Percentiles rank a stretch among this genome's conserved stretches.
Conservation (phyloP, 2,888 invertebrate genomes). For the Ophion ventricosus region DNA sequence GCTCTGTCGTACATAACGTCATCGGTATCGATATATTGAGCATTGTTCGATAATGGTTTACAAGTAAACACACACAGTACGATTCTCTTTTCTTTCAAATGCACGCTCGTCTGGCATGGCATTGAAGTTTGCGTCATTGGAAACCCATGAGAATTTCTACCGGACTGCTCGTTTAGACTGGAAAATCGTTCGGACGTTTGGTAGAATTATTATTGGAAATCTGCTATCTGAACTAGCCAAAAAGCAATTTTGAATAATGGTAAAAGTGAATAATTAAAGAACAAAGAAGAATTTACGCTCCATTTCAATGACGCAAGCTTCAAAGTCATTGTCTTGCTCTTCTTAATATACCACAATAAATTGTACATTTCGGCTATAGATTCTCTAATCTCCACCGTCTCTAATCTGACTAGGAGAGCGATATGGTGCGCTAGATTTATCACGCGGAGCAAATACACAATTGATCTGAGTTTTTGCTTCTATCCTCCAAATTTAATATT, state of each 20-base stretch:
- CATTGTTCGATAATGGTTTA: constrained; percentile 75
- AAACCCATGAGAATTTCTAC: not conserved
- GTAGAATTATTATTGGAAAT: not conserved
- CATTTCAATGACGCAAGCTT: not conserved
- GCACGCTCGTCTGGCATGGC: not conserved
- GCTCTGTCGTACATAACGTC: constrained; percentile 77
- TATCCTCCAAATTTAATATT: too few species aligned
- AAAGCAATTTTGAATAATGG: not conserved
- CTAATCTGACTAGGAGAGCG: not conserved
- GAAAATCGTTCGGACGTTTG: not conserved
- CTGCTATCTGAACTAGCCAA: not conserved
- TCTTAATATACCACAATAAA: constrained; percentile 55
- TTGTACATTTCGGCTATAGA: constrained; percentile 38
- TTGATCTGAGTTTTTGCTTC: not conserved
- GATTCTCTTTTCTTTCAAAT: constrained; percentile 24
- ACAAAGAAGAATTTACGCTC: too few species aligned
- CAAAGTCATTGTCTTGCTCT: constrained; percentile 12
- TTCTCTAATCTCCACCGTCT: constrained; percentile 34
- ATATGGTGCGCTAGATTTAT: constrained; percentile 7
- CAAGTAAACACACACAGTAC: constrained; percentile 70
- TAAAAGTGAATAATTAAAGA: not conserved
- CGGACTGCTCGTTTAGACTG: not conserved
- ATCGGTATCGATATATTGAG: constrained; percentile 79
- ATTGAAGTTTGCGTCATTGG: not conserved
- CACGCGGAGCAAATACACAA: not conserved